These are phyloP conservation scores for fruit fly (Drosophila melanogaster) DNA, from an alignment of 1,140 invertebrate genomes.

Conservation along the genomic window Release_6_plus_ISO1_MT NT_037436.4:3706001-3706500, in stretches of 20 bases:
- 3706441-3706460: constrained; percentile 84
- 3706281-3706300: constrained; percentile 63
- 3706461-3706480: constrained; percentile 84
- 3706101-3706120: no score
- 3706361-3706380: constrained; percentile 18
- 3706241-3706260: constrained; percentile 16
- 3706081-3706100: no score
- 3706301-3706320: constrained; percentile 81
- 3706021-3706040: constrained; percentile 14
- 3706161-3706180: background rate
- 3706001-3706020: constrained; percentile 77
- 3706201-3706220: background rate
- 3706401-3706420: constrained; percentile 62
- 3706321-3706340: constrained; percentile 78
- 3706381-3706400: constrained; percentile 29
- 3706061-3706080: no score
- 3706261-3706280: constrained; percentile 33
- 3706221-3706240: background rate
- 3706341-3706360: constrained; percentile 36
- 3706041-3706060: background rate
- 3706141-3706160: background rate
- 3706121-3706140: background rate
- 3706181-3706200: background rate
- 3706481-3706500: constrained; percentile 84
- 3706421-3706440: constrained; percentile 53